A percentile compares a stretch with the other conserved stretches of the same genome.
Conservation (phyloP, 2,888 invertebrate genomes). For the Drepana falcataria region DNA sequence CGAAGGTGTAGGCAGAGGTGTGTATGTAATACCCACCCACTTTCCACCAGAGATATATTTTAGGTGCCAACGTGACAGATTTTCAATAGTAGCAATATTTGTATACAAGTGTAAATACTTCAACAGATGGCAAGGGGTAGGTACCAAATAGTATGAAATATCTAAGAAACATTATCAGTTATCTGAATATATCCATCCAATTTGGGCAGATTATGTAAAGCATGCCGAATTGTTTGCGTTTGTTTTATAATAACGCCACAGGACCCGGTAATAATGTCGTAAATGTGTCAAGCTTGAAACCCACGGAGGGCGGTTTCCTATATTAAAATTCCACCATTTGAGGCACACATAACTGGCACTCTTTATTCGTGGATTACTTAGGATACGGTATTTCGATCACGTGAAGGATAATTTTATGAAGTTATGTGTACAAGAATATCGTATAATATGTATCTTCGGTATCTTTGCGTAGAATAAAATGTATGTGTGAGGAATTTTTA, state of each 20-base stretch:
- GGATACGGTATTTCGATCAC: constrained; percentile 31
- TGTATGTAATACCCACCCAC: too few species aligned
- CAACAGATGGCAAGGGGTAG: too few species aligned
- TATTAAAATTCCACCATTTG: constrained; percentile 59
- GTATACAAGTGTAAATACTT: not conserved
- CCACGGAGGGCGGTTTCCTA: constrained; percentile 43
- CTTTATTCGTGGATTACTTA: constrained; percentile 34
- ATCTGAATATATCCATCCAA: constrained; percentile 38
- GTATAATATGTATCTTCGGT: not conserved
- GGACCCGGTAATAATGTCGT: constrained; percentile 54
- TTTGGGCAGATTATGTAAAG: constrained; percentile 62
- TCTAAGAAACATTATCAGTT: too few species aligned
- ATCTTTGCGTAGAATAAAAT: not conserved
- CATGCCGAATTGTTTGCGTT: constrained; percentile 51
- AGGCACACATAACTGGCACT: constrained; percentile 37
- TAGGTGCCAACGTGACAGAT: too few species aligned
- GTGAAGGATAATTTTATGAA: constrained; percentile 18
- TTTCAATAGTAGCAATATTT: not conserved
- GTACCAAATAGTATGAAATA: too few species aligned
- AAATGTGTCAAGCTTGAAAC: constrained; percentile 53
- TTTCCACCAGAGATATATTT: too few species aligned
- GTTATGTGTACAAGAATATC: not conserved
- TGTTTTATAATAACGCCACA: constrained; percentile 52
- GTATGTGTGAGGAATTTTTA: not conserved
- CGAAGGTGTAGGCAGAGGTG: too few species aligned